Evolutionary conservation across 1,140 invertebrate genomes (phyloP).

Genomic region (Teleogryllus occipitalis): DNA sequence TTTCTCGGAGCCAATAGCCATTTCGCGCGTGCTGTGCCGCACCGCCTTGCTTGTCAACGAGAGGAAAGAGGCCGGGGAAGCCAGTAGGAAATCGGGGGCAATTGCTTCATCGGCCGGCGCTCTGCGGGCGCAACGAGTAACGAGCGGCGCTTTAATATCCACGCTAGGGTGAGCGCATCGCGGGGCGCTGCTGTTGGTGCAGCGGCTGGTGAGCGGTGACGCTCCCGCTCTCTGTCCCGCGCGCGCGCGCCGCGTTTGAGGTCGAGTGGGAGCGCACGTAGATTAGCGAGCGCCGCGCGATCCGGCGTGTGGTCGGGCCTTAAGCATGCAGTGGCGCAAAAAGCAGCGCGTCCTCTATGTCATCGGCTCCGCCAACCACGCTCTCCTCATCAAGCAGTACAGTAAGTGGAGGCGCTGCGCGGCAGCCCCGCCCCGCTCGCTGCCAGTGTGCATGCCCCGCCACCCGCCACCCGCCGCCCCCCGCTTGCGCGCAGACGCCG

Average conservation of each 20-base stretch:
- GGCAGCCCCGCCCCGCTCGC: neutral
- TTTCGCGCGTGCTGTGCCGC: neutral
- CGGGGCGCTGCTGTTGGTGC: neutral
- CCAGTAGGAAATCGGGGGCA: no score
- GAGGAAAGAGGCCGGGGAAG: no score
- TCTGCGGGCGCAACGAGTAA: neutral
- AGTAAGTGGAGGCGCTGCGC: constrained; percentile 10
- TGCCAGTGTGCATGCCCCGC: neutral
- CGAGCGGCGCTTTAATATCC: neutral
- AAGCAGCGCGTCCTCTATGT: constrained; percentile 37
- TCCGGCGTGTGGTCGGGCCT: no score
- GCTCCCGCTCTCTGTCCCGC: neutral
- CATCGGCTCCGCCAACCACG: constrained; percentile 41
- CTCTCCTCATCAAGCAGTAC: constrained; percentile 30
- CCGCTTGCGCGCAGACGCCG: no score
- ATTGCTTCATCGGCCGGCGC: no score
- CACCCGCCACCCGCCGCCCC: no score
- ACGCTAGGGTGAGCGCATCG: neutral
- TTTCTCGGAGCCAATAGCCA: neutral
- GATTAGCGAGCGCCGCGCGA: no score
- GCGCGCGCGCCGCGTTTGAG: no score
- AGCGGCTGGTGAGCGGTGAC: neutral
- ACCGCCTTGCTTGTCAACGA: neutral
- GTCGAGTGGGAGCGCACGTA: no score
- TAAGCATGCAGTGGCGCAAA: constrained; percentile 40